Base-by-base conservation (phyloP, 2,797 vertebrate genomes). In the Phylloscopus collybita region DNA sequence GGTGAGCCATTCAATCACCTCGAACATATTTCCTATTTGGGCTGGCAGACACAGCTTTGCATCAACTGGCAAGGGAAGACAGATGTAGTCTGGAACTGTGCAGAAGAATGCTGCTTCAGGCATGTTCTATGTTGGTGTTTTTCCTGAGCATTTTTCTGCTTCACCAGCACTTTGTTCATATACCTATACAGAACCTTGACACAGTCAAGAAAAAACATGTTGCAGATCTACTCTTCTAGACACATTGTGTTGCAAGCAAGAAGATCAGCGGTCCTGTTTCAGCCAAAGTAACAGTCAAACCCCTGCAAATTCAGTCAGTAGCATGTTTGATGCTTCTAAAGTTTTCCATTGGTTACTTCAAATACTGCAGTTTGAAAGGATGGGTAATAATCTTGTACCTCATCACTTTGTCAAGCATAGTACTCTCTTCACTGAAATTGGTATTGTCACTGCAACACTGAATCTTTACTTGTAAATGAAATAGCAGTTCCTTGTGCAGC, bases 311-410 rank as follows among this genome's bases (percentile, higher is more conserved):
- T 64, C 42, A 65, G 61, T 49, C 50, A 72, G 59, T 64, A 83
- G 21, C 1, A 3, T 5, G 11, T 27, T 49, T 45, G 60, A 69
- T 75, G 17, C 54, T 91, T 79, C 44, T 90, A 7, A 88, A 88
- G 20, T 45, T 95, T 96, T 97, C 80, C 40, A 30, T 12, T 86
- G 49, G 23, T 50, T 74, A 92, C 42, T 94, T 83, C 44, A 95
- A 36, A 29, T 60, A 27, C 45, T 87, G 74, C 51, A 40, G 17
- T 96, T 78, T 90, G 42, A 88, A 51, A 62, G 27, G 22, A 27
- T 57, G 25, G 53, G 22, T 80, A 84, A 32, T 91, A 64, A 84
- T 50, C 32, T 44, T 30, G 14, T 79, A 79, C n/a, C 84, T 88
- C 32, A 42, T 45, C 23, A 15, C 34, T 83, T 61, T 81, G 29